phyloP scores from a whole-genome alignment of 2,797 vertebrate genomes.

The Spheniscus humboldti region DNA sequence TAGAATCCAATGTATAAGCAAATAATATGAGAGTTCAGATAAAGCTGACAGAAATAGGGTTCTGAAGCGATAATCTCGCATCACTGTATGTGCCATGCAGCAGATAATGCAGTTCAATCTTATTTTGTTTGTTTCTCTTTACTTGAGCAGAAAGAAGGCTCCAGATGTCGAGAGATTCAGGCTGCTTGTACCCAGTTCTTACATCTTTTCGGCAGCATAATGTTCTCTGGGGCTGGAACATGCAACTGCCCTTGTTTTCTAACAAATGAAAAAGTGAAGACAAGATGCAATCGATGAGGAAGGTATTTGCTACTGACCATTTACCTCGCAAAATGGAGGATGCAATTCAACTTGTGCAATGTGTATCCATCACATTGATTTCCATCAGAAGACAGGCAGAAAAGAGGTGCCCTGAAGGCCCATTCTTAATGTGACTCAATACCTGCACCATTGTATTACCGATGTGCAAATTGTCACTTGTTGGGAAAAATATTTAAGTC shows the following conservation, averaged over 20 bases:
- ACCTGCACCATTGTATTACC: neutral
- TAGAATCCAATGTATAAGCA: neutral
- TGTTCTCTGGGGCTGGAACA: neutral
- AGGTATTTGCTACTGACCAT: neutral
- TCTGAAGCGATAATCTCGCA: neutral
- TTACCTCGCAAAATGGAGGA: neutral
- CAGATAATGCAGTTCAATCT: neutral
- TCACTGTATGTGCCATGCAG: neutral
- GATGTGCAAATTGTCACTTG: neutral
- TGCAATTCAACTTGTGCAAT: neutral
- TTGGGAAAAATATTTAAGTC: neutral
- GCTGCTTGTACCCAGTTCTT: neutral
- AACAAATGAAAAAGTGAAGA: neutral
- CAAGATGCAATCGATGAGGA: neutral
- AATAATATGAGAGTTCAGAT: neutral
- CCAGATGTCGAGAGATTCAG: neutral
- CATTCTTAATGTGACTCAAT: neutral
- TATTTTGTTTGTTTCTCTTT: neutral
- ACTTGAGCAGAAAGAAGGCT: neutral
- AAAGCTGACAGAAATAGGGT: neutral
- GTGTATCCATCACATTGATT: neutral
- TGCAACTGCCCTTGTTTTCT: neutral
- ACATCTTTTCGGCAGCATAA: neutral
- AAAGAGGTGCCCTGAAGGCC: neutral
- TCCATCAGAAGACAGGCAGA: neutral